Evolutionary conservation across 2,888 invertebrate species (phyloP).

Genomic region (Perizoma affinitatum): DNA sequence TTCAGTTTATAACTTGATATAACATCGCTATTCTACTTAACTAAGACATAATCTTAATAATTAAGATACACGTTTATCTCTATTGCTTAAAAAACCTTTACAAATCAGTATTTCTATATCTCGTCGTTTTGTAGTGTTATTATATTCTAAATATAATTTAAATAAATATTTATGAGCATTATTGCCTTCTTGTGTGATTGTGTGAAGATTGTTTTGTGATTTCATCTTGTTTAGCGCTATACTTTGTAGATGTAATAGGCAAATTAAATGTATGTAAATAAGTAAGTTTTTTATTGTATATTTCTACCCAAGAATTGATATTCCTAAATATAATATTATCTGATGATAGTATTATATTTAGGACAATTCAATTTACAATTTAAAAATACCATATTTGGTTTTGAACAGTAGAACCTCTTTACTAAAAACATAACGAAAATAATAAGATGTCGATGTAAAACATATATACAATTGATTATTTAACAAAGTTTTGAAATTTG

Average conservation of each 20-base stretch:
- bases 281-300: conserved; percentile 46
- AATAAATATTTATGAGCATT: conserved; percentile 39
- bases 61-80: conserved; percentile 13
- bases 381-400: too few species aligned
- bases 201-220: conserved; percentile 36
- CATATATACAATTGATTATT: too few species aligned
- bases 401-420: too few species aligned
- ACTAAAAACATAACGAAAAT: too few species aligned
- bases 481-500: too few species aligned
- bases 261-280: conserved; percentile 75
- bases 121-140: conserved; percentile 34
- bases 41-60: background rate
- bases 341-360: too few species aligned
- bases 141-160: conserved; percentile 42
- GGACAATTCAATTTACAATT: too few species aligned
- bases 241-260: conserved; percentile 63
- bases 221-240: conserved; percentile 62
- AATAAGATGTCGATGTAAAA: too few species aligned
- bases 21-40: too few species aligned
- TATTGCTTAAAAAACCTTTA: conserved; percentile 36
- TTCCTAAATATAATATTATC: too few species aligned
- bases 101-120: conserved; percentile 28
- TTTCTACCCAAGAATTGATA: background rate
- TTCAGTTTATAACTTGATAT: background rate
- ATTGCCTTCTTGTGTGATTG: conserved; percentile 37